These are phyloP conservation scores for Pollicipes pollicipes DNA, from an alignment of 1,140 invertebrate species.

Conservation along the genomic window DNA sequence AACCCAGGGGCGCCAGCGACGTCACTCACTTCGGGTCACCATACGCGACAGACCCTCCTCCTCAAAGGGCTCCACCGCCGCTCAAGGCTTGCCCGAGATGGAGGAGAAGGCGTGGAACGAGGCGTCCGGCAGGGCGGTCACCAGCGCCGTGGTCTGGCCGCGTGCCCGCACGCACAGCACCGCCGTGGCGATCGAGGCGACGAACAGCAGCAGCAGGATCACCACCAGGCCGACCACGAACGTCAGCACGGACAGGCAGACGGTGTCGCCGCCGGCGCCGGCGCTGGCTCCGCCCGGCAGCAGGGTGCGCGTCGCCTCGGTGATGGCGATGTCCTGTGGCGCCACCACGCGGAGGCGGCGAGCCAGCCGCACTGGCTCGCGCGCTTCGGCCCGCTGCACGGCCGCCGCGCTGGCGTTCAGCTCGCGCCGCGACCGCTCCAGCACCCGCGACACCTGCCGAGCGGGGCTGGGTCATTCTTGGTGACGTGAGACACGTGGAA, in stretches of 20 bases:
- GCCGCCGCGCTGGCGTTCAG: slow-evolving; percentile 14
- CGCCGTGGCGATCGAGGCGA: slow-evolving; percentile 26
- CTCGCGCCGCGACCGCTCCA: background rate
- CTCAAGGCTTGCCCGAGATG: background rate
- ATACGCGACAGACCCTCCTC: too few species aligned
- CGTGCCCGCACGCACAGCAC: slow-evolving; percentile 16
- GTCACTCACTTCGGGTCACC: too few species aligned
- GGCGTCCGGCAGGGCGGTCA: background rate
- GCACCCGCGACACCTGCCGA: background rate
- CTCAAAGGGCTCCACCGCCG: too few species aligned
- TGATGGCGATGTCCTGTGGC: slow-evolving; percentile 16
- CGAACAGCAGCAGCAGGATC: slow-evolving; percentile 25
- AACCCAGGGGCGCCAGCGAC: too few species aligned
- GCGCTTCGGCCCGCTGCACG: background rate
- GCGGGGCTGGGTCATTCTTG: too few species aligned
- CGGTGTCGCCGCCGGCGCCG: slow-evolving; percentile 18
- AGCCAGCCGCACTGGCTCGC: slow-evolving; percentile 14
- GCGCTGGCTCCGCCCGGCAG: background rate
- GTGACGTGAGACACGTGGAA: too few species aligned
- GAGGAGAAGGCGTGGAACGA: background rate
- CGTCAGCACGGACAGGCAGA: slow-evolving; percentile 28
- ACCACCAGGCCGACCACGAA: slow-evolving; percentile 26
- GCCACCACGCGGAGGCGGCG: slow-evolving; percentile 19
- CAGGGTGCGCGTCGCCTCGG: background rate
- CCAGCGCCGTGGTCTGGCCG: background rate